These are phyloP conservation scores for Meloidogyne hapla DNA, from an alignment of 1,140 invertebrate genomes.

Conservation along the genomic window DNA sequence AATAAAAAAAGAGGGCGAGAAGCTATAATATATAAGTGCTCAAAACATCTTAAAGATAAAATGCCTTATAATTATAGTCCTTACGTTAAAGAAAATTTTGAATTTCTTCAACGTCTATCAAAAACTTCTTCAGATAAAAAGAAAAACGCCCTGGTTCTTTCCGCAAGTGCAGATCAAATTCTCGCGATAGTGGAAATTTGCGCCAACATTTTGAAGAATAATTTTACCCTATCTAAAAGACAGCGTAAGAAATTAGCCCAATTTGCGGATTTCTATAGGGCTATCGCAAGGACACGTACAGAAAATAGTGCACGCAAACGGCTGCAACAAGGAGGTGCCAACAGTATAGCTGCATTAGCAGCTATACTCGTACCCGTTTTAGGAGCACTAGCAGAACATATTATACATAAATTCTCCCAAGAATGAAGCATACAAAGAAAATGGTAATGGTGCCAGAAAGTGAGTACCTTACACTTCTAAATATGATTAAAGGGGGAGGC, in stretches of 20 bases:
- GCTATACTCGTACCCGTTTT: conserved; percentile 17
- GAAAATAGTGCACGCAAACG: conserved; percentile 13
- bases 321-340: conserved; percentile 16
- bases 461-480: background rate
- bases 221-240: conserved; percentile 11
- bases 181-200: conserved; percentile 38
- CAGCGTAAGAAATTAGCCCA: conserved; percentile 11
- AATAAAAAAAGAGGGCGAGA: too few species aligned
- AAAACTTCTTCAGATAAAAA: too few species aligned
- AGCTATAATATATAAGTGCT: too few species aligned
- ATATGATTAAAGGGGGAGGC: background rate
- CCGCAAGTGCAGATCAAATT: conserved; percentile 12
- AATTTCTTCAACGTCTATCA: too few species aligned
- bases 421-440: conserved; percentile 18
- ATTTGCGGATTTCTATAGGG: background rate
- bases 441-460: conserved; percentile 31
- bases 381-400: conserved; percentile 7
- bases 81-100: too few species aligned
- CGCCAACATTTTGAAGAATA: conserved; percentile 18
- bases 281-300: conserved; percentile 24
- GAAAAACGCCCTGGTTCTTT: too few species aligned
- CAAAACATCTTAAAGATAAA: too few species aligned
- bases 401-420: background rate
- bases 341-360: conserved; percentile 8
- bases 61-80: too few species aligned